These are phyloP conservation scores for Hypotaenidia philippensis DNA, from an alignment of 2,797 vertebrate species.

Conservation along the genomic window DNA sequence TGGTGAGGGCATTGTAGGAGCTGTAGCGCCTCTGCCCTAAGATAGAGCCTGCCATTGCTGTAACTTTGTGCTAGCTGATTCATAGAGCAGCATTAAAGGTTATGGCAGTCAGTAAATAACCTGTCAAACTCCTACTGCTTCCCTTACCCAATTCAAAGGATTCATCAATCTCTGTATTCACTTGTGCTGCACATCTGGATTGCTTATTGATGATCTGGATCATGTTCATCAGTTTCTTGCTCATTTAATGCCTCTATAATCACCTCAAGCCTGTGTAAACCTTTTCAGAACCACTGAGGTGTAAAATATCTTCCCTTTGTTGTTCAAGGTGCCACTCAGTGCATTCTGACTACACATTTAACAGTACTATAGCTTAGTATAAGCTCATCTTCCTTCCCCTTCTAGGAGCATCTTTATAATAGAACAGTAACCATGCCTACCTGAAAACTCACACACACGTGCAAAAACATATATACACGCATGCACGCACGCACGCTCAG, in stretches of 20 bases:
- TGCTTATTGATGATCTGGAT: conserved; percentile 72
- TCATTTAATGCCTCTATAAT: conserved; percentile 71
- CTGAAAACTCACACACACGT: background rate
- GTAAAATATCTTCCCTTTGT: conserved; percentile 48
- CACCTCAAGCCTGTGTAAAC: conserved; percentile 57
- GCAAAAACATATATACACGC: background rate
- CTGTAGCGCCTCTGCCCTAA: background rate
- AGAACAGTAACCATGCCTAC: background rate
- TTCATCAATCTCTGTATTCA: conserved; percentile 72
- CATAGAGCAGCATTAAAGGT: conserved; percentile 68
- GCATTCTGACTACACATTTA: background rate
- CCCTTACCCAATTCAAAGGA: conserved; percentile 65
- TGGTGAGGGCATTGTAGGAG: conserved; percentile 26
- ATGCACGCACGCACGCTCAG: background rate
- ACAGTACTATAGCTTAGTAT: background rate
- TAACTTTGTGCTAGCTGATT: conserved; percentile 59
- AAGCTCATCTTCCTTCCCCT: background rate
- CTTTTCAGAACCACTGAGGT: conserved; percentile 57
- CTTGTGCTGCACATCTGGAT: conserved; percentile 70
- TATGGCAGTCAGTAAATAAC: conserved; percentile 75
- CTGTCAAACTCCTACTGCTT: conserved; percentile 73
- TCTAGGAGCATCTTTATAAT: background rate
- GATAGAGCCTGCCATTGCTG: background rate
- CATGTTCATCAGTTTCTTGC: conserved; percentile 62
- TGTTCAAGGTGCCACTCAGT: background rate